These are phyloP conservation scores for Sialia sialis DNA, from an alignment of 2,113 vertebrate genomes.

Conservation along the genomic window DNA sequence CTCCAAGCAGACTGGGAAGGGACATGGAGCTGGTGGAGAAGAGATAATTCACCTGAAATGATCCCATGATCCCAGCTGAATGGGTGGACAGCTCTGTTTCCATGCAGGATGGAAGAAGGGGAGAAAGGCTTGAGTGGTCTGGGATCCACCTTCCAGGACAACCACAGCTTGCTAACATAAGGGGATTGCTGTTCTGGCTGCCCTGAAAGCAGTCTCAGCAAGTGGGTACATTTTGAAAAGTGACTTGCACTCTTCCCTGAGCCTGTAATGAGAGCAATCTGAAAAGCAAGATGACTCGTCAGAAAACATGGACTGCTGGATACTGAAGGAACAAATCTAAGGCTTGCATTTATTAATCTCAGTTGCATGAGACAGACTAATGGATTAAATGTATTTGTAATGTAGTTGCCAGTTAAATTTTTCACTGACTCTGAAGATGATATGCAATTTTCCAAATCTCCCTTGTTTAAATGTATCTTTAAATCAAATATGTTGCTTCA, in stretches of 20 bases:
- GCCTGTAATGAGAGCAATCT: neutral
- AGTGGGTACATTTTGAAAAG: neutral
- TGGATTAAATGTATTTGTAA: constrained; percentile 36
- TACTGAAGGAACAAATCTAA: constrained; percentile 6
- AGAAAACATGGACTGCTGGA: neutral
- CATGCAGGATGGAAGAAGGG: neutral
- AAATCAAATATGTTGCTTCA: neutral
- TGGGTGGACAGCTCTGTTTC: neutral
- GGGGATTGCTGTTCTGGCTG: neutral
- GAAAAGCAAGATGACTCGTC: neutral
- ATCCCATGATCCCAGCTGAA: no score
- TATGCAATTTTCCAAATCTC: neutral
- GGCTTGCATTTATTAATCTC: constrained; percentile 16
- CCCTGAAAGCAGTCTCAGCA: neutral
- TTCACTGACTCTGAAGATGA: neutral
- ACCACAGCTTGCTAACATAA: neutral
- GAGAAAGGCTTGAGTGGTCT: neutral
- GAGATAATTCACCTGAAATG: neutral
- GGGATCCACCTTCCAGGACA: neutral
- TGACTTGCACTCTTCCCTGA: neutral
- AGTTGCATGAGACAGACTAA: neutral
- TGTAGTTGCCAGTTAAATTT: constrained; percentile 4
- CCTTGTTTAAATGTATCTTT: neutral
- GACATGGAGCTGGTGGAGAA: neutral
- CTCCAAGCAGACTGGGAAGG: neutral